These are phyloP conservation scores for Limosa lapponica DNA, from an alignment of 2,797 vertebrate genomes.

Conservation along the genomic window DNA sequence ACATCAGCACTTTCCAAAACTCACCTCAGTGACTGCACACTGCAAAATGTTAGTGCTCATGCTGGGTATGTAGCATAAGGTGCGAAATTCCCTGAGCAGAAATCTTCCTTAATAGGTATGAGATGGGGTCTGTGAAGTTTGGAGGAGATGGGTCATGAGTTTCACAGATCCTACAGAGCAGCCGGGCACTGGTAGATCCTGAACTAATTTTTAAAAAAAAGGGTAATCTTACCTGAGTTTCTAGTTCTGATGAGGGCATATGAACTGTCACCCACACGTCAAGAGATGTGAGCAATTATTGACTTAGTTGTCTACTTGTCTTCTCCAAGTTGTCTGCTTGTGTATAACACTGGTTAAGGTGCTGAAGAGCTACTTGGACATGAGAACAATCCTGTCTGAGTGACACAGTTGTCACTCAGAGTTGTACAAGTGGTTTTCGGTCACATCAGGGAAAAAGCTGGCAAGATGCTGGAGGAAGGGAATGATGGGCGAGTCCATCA, in stretches of 20 bases:
- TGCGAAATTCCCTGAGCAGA: background rate
- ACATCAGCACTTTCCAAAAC: background rate
- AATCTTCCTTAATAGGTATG: background rate
- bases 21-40: background rate
- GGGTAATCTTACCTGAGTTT: background rate
- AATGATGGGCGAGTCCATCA: background rate
- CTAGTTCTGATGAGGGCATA: background rate
- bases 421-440: background rate
- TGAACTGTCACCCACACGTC: background rate
- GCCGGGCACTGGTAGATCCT: background rate
- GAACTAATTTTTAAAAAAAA: background rate
- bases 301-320: background rate
- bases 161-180: background rate
- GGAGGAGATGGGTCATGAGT: background rate
- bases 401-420: too few species aligned
- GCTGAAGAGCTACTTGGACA: background rate
- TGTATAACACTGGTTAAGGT: background rate
- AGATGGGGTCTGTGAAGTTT: background rate
- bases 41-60: background rate
- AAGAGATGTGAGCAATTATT: background rate
- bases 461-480: background rate
- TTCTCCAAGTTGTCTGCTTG: background rate
- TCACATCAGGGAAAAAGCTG: background rate
- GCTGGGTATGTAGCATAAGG: rapidly evolving
- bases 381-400: background rate